Conservation (phyloP, 2,888 invertebrate genomes). For the Tachystola acroxantha region DNA sequence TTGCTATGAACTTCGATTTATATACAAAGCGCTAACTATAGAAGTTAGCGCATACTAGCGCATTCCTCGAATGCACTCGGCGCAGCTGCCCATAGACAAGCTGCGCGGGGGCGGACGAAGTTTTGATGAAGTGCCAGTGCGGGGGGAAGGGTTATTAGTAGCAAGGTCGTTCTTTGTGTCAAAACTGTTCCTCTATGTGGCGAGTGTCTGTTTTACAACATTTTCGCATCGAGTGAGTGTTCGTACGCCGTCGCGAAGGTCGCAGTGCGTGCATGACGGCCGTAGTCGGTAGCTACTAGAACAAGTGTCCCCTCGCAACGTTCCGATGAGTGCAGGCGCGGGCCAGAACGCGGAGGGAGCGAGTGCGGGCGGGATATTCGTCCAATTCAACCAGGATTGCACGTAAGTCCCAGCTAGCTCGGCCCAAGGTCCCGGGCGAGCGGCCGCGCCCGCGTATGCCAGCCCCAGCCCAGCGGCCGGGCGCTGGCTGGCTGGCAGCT, state of each 20-base stretch:
- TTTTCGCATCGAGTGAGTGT: slow-evolving; percentile 49
- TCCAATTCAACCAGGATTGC: slow-evolving; percentile 98
- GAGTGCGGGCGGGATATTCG: slow-evolving; percentile 92
- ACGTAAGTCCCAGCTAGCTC: too few relatives aligned
- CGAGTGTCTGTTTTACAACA: slow-evolving; percentile 58
- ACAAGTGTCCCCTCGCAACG: slow-evolving; percentile 62
- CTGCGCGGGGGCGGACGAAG: too few relatives aligned
- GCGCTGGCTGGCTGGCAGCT: slow-evolving; percentile 34
- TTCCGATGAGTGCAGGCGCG: slow-evolving; percentile 91
- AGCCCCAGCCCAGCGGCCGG: slow-evolving; percentile 12
- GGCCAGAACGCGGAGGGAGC: slow-evolving; percentile 84
- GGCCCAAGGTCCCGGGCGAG: too few relatives aligned
- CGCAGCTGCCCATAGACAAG: too few relatives aligned
- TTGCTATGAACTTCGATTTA: too few relatives aligned
- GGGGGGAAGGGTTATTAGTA: slow-evolving; percentile 61
- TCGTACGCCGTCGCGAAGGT: slow-evolving; percentile 51
- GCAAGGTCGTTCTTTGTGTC: slow-evolving; percentile 83
- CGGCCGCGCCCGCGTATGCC: too few relatives aligned
- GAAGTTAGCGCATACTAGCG: too few relatives aligned
- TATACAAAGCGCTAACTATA: too few relatives aligned
- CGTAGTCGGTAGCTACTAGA: slow-evolving; percentile 49
- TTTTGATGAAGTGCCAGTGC: too few relatives aligned
- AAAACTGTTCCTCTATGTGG: slow-evolving; percentile 66
- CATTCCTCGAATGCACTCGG: too few relatives aligned
- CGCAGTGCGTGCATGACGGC: slow-evolving; percentile 53